These are phyloP conservation scores for Hycleus cichorii DNA, from an alignment of 1,140 invertebrate species.

Conservation along the genomic window DNA sequence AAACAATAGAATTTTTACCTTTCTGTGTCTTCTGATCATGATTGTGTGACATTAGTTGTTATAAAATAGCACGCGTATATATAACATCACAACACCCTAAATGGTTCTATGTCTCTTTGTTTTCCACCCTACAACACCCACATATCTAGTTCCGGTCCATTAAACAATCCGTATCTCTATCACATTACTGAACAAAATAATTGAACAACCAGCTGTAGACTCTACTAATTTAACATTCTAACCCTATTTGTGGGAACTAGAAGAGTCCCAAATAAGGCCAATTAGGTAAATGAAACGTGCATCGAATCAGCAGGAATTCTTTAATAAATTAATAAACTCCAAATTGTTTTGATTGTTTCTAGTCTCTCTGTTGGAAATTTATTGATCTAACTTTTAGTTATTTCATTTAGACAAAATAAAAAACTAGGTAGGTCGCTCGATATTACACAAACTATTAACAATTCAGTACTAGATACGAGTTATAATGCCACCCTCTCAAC, in stretches of 20 bases:
- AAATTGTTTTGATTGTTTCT: no score
- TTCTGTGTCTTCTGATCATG: slow-evolving; percentile 18
- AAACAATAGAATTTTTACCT: slow-evolving; percentile 15
- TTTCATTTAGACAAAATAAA: slow-evolving; percentile 1
- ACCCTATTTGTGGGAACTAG: no score
- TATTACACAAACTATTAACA: slow-evolving; percentile 4
- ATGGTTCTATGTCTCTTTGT: neutral
- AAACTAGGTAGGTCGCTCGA: slow-evolving; percentile 16
- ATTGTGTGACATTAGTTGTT: slow-evolving; percentile 4
- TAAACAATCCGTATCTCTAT: neutral
- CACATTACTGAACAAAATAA: no score
- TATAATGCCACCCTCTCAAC: slow-evolving; percentile 4
- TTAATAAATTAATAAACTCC: no score
- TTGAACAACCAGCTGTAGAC: no score
- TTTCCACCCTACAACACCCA: neutral
- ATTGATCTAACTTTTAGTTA: slow-evolving; percentile 14
- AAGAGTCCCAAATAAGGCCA: no score
- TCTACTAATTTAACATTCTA: no score
- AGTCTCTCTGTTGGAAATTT: neutral
- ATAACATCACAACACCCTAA: slow-evolving; percentile 2
- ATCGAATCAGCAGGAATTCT: no score
- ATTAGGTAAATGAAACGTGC: no score
- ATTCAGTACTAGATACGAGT: neutral
- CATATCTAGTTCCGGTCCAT: slow-evolving; percentile 7
- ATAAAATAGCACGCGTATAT: slow-evolving; percentile 3